Evolutionary conservation across 2,113 vertebrate species (phyloP), one percentile per base, ranked within the genome.

Genomic region (Chlorodrepanis virens): DNA sequence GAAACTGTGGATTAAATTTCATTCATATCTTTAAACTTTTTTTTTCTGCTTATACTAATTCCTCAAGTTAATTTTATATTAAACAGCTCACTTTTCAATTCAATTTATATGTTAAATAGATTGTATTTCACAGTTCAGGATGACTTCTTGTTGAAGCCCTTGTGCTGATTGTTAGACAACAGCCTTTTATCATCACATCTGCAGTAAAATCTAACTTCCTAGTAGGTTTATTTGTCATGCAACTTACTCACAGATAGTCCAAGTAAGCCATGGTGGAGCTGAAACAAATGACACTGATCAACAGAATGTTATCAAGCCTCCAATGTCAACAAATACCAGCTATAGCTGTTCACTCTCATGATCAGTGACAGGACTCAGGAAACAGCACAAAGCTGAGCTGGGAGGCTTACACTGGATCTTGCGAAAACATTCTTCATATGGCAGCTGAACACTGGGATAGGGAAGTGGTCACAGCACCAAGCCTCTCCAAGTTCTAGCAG

Each of bases 61-160:
- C 61, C 50, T 79, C 22, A 52, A 70, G 35, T 80, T 92, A 93
- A 90, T 29, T 91, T 35, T 44, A 89, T 37, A 25, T 90, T 94
- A 74, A 93, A 82, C 6, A 83, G 42, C 56, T 84, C 2, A 5
- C 24, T 78, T 81, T 67, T 64, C 49, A 84, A 87, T 82, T 84
- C 57, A 76, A 85, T 91, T 85, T 84, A 11, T 47, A 75, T 44
- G 49, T 76, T 91, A 95, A 91, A 81, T 10, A 87, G 47, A 83
- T n/a, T 54, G 24, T n/a, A 76, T 70, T 93, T 74, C 75, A 49
- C 39, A n/a, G 37, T 33, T 93, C 27, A 37, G 40, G 47, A 49
- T 29, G 8, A 28, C 12, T 74, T 87, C 53, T 65, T 40, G 10
- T 35, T 56, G 28, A 83, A 81, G 54, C 27, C 22, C 53, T 88